Evolutionary conservation across 2,888 invertebrate genomes (phyloP).

Genomic region (Arrhopalites spinosus): DNA sequence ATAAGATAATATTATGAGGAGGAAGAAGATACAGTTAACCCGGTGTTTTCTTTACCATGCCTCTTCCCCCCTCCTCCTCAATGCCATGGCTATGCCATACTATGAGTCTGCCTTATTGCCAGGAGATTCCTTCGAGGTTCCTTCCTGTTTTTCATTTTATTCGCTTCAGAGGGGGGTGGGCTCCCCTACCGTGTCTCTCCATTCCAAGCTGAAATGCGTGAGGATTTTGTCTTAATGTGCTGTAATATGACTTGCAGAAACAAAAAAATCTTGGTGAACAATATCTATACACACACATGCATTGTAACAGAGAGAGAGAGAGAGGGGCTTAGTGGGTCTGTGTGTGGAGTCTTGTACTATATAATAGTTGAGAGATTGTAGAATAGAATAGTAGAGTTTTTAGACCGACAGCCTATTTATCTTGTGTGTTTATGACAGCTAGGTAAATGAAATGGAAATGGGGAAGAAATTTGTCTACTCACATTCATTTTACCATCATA

Average conservation of each 20-base stretch:
- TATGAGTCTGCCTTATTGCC: no score
- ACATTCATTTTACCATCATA: constrained; percentile 1
- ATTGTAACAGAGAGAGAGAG: constrained; percentile 1
- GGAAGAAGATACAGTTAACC: not conserved
- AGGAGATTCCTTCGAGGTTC: constrained; percentile 39
- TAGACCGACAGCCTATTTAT: constrained; percentile 49
- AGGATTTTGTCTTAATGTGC: constrained; percentile 36
- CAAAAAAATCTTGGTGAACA: constrained; percentile 40
- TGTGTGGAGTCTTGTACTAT: no score
- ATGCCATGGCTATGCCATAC: no score
- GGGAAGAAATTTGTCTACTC: constrained; percentile 42
- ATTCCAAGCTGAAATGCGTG: constrained; percentile 38
- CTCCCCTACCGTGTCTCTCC: constrained; percentile 54
- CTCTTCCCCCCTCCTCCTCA: no score
- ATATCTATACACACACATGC: not conserved
- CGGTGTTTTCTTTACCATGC: not conserved
- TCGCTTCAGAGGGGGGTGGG: constrained; percentile 56
- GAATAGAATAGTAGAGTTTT: constrained; percentile 14
- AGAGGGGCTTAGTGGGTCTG: not conserved
- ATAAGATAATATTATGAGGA: constrained; percentile 1
- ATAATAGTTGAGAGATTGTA: constrained; percentile 7
- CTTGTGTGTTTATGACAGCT: constrained; percentile 54
- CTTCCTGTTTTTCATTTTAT: constrained; percentile 57
- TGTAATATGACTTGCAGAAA: constrained; percentile 56
- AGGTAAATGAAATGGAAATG: constrained; percentile 45